Percentiles rank a stretch among this genome's conserved stretches.
Evolutionary conservation across 2,888 invertebrate species (phyloP).

Genomic region (Phaedon cochleariae): DNA sequence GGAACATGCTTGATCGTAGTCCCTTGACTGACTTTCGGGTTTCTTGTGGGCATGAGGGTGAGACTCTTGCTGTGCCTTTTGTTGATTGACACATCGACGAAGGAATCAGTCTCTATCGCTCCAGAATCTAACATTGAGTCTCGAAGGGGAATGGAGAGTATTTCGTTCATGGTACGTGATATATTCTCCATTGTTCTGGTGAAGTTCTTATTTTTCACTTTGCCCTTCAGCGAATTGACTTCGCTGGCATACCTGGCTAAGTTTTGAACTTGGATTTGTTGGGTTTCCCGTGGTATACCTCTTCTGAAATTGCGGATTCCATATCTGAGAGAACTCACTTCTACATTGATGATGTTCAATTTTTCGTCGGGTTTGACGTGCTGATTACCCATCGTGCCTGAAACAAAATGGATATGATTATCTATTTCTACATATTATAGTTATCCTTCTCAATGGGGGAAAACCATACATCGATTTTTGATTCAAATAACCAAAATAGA

Average conservation of each 20-base stretch:
- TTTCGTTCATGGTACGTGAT: conserved; percentile 41
- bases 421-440: too few relatives aligned
- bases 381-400: conserved; percentile 40
- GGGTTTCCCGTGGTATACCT: conserved; percentile 33
- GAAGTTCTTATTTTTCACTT: conserved; percentile 39
- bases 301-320: conserved; percentile 34
- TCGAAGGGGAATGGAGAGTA: conserved; percentile 27
- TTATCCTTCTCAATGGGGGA: too few relatives aligned
- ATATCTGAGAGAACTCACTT: conserved; percentile 39
- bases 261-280: conserved; percentile 31
- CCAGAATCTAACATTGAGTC: conserved; percentile 33
- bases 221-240: conserved; percentile 38
- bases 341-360: conserved; percentile 40
- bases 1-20: conserved; percentile 22
- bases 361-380: conserved; percentile 39
- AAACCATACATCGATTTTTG: too few relatives aligned
- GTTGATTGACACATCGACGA: conserved; percentile 36
- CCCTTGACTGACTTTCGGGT: background rate
- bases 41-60: conserved; percentile 4
- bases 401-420: too few relatives aligned
- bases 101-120: conserved; percentile 41
- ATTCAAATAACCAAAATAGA: too few relatives aligned
- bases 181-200: conserved; percentile 41
- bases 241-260: conserved; percentile 40
- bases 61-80: conserved; percentile 26